Evolutionary conservation across 2,888 invertebrate species (phyloP), one percentile per base, ranked within the genome.

Genomic region (Crocallis elinguaria): DNA sequence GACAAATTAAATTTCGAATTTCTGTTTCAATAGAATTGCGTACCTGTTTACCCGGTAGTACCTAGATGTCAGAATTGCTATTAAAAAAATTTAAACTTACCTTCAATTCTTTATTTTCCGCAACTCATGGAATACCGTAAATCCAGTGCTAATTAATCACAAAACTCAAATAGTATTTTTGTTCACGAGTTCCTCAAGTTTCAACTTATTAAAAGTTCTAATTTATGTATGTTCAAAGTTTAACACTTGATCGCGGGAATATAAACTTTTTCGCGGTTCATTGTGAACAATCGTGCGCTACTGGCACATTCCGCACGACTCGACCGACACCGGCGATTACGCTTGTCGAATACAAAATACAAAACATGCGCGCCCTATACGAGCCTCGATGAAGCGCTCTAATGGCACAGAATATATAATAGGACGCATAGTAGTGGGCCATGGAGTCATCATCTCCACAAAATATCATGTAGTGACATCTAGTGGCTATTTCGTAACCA

Each of bases 341-440:
- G 85, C 74, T 79, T 72, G 58, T 67, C 69, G 88, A 88, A 90
- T 90, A 89, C 88, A 83, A 88, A 89, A 84, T 71, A 73, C 41
- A 36, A 36, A 42, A 49, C 16, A 30, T 55, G 55, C 64, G 60
- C 53, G 53, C 56, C 9, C n/a, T n/a, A n/a, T n/a, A n/a, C n/a
- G n/a, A n/a, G 14, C 9, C 8, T 48, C 25, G 25, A 25, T 25
- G n/a, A 5, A 19, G 3, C 3, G 19, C 19, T 3, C 5, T 19
- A 19, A 3, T 19, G 3, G 3, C 5, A n/a, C n/a, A n/a, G n/a
- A n/a, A n/a, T n/a, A n/a, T n/a, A n/a, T n/a, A n/a, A n/a, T n/a
- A n/a, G n/a, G n/a, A n/a, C n/a, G n/a, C n/a, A n/a, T n/a, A n/a
- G n/a, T n/a, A n/a, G n/a, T n/a, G n/a, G n/a, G n/a, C n/a, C n/a